Percentiles rank a stretch among this genome's conserved stretches.
Conservation (phyloP, 2,888 invertebrate species). For the Dasypolia templi region DNA sequence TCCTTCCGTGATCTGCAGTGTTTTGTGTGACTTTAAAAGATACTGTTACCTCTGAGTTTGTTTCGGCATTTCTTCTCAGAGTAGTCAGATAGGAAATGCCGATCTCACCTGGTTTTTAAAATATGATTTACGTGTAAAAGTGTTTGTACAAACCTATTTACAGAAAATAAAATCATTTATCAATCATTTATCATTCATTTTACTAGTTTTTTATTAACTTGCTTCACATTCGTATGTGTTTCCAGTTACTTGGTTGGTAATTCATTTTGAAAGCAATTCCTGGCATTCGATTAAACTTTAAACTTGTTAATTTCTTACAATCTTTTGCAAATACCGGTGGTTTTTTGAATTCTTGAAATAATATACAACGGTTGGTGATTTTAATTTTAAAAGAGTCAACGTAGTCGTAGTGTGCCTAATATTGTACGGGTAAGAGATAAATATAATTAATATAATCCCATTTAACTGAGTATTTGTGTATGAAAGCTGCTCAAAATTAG, state of each 20-base stretch:
- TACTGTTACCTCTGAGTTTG: too few species aligned
- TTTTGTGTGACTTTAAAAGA: too few species aligned
- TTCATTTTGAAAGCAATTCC: not conserved
- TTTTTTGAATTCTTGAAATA: not conserved
- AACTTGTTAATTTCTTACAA: too few species aligned
- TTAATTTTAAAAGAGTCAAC: not conserved
- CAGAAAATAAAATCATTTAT: too few species aligned
- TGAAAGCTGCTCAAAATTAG: not conserved
- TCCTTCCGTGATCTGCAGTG: not conserved
- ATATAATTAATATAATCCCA: not conserved
- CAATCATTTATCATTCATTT: too few species aligned
- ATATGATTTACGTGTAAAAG: too few species aligned
- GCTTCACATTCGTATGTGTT: not conserved
- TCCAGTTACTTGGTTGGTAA: not conserved
- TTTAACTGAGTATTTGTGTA: not conserved
- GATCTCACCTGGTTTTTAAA: too few species aligned
- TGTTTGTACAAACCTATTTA: too few species aligned
- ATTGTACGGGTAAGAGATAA: not conserved
- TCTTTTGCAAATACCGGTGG: not conserved
- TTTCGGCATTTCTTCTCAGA: too few species aligned
- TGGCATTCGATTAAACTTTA: not conserved
- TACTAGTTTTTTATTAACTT: not conserved
- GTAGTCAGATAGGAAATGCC: too few species aligned
- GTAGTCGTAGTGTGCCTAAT: not conserved
- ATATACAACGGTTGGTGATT: not conserved